Percentiles rank a stretch among this genome's conserved stretches.
phyloP scores from a whole-genome alignment of 2,797 vertebrate genomes.

The Petrocephalus sullivani region DNA sequence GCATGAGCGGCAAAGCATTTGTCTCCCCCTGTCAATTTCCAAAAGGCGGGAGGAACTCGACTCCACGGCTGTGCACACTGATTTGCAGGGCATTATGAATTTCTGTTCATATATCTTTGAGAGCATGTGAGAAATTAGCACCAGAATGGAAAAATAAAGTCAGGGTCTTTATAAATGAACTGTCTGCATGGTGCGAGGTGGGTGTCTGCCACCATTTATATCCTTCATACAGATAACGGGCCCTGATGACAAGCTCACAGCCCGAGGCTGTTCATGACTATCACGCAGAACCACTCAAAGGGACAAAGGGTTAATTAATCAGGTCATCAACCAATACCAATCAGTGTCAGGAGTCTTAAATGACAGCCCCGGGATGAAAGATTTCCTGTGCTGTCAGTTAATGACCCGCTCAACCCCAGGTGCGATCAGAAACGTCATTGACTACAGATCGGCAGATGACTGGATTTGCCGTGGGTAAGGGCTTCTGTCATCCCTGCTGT shows the following conservation, averaged over 20 bases:
- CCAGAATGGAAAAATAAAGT: neutral
- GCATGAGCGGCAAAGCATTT: neutral
- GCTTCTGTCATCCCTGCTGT: neutral
- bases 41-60: neutral
- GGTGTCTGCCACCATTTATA: neutral
- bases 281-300: neutral
- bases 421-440: neutral
- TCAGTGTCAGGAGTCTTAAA: neutral
- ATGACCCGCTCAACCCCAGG: neutral
- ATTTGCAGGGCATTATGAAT: neutral
- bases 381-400: neutral
- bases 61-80: neutral
- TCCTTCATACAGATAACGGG: neutral
- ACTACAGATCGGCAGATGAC: neutral
- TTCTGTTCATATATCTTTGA: neutral
- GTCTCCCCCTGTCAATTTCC: neutral
- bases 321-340: neutral
- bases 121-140: neutral
- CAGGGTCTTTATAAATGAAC: neutral
- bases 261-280: neutral
- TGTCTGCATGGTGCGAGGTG: neutral
- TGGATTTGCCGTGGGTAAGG: neutral
- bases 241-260: neutral
- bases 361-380: neutral
- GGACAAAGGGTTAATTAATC: neutral